Percentiles rank a stretch among this genome's conserved stretches.
Evolutionary conservation across 2,888 invertebrate species (phyloP).

Genomic region (Chrysopilus asiliformis): DNA sequence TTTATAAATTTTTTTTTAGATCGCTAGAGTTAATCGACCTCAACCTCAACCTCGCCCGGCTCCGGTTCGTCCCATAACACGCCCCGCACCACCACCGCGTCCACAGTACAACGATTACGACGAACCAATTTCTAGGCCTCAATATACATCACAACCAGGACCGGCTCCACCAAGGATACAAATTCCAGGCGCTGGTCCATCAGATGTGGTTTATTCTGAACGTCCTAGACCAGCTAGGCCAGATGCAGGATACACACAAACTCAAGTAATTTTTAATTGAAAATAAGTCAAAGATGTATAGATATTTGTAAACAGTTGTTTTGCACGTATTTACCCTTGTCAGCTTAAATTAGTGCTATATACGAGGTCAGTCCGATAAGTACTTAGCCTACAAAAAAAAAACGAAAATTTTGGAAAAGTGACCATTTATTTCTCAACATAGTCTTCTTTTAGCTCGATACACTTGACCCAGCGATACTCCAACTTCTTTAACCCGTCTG

Average conservation of each 20-base stretch:
- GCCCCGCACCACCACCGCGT: conserved; percentile 22
- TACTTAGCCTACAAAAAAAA: too few species aligned
- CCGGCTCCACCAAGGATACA: conserved; percentile 29
- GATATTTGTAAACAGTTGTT: too few species aligned
- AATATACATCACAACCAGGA: conserved; percentile 18
- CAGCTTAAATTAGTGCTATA: too few species aligned
- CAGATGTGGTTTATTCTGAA: conserved; percentile 32
- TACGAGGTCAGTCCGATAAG: too few species aligned
- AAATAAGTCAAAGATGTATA: too few species aligned
- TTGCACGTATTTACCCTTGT: too few species aligned
- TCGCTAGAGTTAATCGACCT: conserved; percentile 23
- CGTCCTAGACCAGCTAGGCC: conserved; percentile 31
- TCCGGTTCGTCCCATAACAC: too few species aligned
- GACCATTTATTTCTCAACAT: too few species aligned
- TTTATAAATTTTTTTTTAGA: conserved; percentile 6
- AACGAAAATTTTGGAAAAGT: too few species aligned
- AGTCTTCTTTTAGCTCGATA: too few species aligned
- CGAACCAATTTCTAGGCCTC: conserved; percentile 20
- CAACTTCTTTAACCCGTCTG: too few species aligned
- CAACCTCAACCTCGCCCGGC: conserved; percentile 21
- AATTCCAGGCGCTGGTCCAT: conserved; percentile 29
- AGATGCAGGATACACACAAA: conserved; percentile 31
- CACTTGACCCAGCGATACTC: too few species aligned
- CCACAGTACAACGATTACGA: conserved; percentile 29
- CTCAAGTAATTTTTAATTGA: conserved; percentile 23